phyloP scores from a whole-genome alignment of 2,888 invertebrate species.

The Mechanitis mazaeus region DNA sequence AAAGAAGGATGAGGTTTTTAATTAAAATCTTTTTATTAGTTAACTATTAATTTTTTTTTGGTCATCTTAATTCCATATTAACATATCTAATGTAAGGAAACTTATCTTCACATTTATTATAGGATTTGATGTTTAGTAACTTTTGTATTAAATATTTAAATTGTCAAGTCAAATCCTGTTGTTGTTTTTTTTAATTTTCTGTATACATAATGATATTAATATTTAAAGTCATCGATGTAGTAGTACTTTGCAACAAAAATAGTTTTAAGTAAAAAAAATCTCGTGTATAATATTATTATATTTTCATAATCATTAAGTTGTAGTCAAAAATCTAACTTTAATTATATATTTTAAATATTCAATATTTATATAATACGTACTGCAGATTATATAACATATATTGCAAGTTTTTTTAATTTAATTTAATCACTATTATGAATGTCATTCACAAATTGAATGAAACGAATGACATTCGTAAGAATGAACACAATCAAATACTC shows the following conservation, averaged over 20 bases:
- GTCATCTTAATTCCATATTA: constrained; percentile 27
- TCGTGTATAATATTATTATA: not conserved
- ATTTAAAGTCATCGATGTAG: constrained; percentile 10
- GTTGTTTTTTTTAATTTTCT: not conserved
- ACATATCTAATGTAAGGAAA: constrained; percentile 55
- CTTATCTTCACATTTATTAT: not conserved
- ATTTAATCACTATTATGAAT: no score
- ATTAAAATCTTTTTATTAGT: no score
- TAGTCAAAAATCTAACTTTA: no score
- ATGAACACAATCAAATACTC: constrained; percentile 44
- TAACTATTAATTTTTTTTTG: not conserved
- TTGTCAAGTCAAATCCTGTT: not conserved
- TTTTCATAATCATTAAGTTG: no score
- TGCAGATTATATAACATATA: no score
- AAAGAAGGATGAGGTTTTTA: no score
- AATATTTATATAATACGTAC: no score
- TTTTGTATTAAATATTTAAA: no score
- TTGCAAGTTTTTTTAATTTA: no score
- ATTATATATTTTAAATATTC: no score
- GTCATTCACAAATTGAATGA: constrained; percentile 21
- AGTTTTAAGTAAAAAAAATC: not conserved
- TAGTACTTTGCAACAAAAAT: constrained; percentile 13
- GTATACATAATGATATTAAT: constrained; percentile 8
- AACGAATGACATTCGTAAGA: no score
- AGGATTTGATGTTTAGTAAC: not conserved